Evolutionary conservation across 2,113 vertebrate genomes (phyloP).

Genomic region (Pachycephala philippinensis): DNA sequence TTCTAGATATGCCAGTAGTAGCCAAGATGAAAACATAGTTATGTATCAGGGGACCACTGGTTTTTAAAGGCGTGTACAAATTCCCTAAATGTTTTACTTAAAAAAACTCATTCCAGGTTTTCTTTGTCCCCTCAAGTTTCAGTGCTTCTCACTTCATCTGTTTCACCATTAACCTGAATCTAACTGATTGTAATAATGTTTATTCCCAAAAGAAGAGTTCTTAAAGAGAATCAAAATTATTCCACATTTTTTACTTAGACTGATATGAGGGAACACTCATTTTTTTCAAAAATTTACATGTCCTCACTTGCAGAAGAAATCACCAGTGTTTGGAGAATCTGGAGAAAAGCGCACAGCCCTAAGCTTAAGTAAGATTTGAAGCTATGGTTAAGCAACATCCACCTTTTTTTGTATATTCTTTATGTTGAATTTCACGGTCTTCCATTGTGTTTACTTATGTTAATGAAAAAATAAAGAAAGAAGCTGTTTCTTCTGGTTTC

Average conservation of each 20-base stretch:
- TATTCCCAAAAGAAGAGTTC: not conserved
- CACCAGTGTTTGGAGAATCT: not conserved
- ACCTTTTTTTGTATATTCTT: not conserved
- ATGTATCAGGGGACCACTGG: fast-evolving
- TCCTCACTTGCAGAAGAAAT: not conserved
- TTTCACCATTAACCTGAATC: not conserved
- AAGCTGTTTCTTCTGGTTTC: not conserved
- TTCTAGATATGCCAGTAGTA: not conserved
- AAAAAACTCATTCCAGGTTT: no score
- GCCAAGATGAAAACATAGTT: not conserved
- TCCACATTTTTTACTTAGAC: not conserved
- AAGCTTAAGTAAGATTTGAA: not conserved
- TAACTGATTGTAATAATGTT: not conserved
- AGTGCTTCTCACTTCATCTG: not conserved
- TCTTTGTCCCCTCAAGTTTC: not conserved
- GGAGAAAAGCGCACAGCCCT: not conserved
- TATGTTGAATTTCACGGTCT: not conserved
- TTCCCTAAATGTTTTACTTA: not conserved
- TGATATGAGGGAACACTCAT: not conserved
- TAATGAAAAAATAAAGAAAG: not conserved
- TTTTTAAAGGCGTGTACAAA: not conserved
- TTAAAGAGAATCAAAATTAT: not conserved
- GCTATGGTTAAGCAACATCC: not conserved
- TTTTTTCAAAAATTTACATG: not conserved
- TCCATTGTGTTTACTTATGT: not conserved